A percentile compares a stretch with the other conserved stretches of the same genome.
Conservation (phyloP, 2,113 vertebrate species). For the Notarius quadriscutis region DNA sequence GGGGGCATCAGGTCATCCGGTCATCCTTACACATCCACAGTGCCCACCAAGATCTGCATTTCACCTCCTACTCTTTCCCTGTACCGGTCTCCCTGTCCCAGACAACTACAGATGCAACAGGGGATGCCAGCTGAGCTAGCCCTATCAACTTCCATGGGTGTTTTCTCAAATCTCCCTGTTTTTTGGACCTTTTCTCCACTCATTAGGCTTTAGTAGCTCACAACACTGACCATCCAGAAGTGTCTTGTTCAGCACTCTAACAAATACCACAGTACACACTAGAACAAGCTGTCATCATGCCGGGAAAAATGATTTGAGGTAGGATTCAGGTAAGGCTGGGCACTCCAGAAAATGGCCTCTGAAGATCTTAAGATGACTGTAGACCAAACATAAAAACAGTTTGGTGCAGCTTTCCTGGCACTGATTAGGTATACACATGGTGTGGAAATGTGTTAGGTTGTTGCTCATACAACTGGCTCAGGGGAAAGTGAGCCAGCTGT, state of each 20-base stretch:
- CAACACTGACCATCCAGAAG: constrained; percentile 44
- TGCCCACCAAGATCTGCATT: constrained; percentile 44
- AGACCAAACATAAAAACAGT: constrained; percentile 43
- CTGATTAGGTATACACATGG: constrained; percentile 41
- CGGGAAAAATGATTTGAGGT: constrained; percentile 63
- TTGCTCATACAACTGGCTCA: constrained; percentile 18
- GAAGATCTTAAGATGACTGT: constrained; percentile 51
- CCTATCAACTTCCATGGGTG: constrained; percentile 78
- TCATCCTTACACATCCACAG: constrained; percentile 38
- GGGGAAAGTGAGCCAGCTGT: constrained; percentile 46
- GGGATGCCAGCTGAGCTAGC: constrained; percentile 84
- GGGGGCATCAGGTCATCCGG: constrained; percentile 33
- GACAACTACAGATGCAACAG: constrained; percentile 57
- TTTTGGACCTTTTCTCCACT: constrained; percentile 57
- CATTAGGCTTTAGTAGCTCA: constrained; percentile 60
- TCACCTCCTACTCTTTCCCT: constrained; percentile 54
- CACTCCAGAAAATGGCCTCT: constrained; percentile 44
- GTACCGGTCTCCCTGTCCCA: constrained; percentile 18
- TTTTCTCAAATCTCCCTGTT: constrained; percentile 48
- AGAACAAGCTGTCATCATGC: constrained; percentile 72
- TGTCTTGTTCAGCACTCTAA: constrained; percentile 62
- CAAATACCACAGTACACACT: constrained; percentile 72
- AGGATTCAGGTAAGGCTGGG: constrained; percentile 53
- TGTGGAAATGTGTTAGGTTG: constrained; percentile 55
- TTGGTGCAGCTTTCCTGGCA: constrained; percentile 50